phyloP scores from a whole-genome alignment of 2,113 vertebrate species.

The Patagioenas fasciata region DNA sequence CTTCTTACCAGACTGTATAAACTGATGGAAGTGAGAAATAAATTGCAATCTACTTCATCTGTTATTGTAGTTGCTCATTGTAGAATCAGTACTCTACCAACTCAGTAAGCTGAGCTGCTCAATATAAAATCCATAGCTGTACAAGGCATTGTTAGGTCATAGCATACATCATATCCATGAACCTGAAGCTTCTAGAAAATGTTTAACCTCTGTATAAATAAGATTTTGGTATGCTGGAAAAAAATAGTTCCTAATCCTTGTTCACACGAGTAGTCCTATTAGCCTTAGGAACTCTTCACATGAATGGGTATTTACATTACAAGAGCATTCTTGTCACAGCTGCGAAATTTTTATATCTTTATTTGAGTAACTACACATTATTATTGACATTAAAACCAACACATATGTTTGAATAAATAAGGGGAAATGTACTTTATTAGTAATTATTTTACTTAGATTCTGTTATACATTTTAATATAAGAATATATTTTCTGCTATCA shows the following conservation, averaged over 20 bases:
- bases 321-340: not conserved
- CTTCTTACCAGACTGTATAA: not conserved
- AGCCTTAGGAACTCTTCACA: not conserved
- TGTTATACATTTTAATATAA: not conserved
- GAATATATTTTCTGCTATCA: constrained; percentile 9
- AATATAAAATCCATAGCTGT: not conserved
- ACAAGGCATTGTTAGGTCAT: not conserved
- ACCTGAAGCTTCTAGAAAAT: not conserved
- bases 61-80: not conserved
- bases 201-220: not conserved
- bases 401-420: not conserved
- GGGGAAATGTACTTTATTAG: not conserved
- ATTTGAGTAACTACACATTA: not conserved
- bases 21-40: not conserved
- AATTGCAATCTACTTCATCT: not conserved
- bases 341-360: not conserved
- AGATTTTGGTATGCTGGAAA: not conserved
- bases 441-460: not conserved
- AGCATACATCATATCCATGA: not conserved
- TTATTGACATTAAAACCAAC: not conserved
- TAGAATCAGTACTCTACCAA: not conserved
- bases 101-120: not conserved
- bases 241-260: not conserved
- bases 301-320: not conserved
- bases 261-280: not conserved